A percentile compares a stretch with the other conserved stretches of the same genome.
These are phyloP conservation scores for Helicoverpa armigera DNA, from an alignment of 1,140 invertebrate genomes.

Conservation along the genomic window DNA sequence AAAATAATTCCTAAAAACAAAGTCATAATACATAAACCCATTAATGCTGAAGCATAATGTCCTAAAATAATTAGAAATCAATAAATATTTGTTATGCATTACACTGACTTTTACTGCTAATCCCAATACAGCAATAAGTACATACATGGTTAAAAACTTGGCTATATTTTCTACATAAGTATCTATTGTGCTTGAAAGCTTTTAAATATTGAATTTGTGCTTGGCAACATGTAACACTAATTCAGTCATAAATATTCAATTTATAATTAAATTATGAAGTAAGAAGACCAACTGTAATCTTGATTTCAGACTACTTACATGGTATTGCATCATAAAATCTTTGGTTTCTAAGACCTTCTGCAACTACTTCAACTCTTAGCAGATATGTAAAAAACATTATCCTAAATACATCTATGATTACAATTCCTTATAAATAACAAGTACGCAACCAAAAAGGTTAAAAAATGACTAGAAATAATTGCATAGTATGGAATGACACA, in stretches of 20 bases:
- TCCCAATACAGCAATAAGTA: constrained; percentile 12
- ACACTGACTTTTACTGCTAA: constrained; percentile 43
- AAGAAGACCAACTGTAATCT: not conserved
- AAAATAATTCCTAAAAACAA: constrained; percentile 58
- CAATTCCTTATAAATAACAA: constrained; percentile 19
- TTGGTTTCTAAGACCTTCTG: not conserved
- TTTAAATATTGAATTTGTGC: constrained; percentile 37
- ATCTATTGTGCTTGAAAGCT: constrained; percentile 41
- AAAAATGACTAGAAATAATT: constrained; percentile 56
- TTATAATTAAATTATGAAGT: not conserved
- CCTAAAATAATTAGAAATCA: constrained; percentile 40
- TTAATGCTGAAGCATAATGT: constrained; percentile 21
- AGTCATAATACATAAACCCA: constrained; percentile 51
- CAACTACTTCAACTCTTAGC: constrained; percentile 13
- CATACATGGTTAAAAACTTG: constrained; percentile 16
- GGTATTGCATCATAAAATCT: constrained; percentile 34
- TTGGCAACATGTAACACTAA: constrained; percentile 23
- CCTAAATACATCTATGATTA: constrained; percentile 30
- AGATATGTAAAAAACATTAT: constrained; percentile 59
- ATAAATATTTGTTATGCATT: constrained; percentile 46
- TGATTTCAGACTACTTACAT: constrained; percentile 18
- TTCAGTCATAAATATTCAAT: constrained; percentile 21
- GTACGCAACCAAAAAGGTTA: constrained; percentile 43
- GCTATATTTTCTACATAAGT: constrained; percentile 4
- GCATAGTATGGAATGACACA: constrained; percentile 47